Base-by-base conservation (phyloP, 2,113 vertebrate genomes). In the Hylia prasina region DNA sequence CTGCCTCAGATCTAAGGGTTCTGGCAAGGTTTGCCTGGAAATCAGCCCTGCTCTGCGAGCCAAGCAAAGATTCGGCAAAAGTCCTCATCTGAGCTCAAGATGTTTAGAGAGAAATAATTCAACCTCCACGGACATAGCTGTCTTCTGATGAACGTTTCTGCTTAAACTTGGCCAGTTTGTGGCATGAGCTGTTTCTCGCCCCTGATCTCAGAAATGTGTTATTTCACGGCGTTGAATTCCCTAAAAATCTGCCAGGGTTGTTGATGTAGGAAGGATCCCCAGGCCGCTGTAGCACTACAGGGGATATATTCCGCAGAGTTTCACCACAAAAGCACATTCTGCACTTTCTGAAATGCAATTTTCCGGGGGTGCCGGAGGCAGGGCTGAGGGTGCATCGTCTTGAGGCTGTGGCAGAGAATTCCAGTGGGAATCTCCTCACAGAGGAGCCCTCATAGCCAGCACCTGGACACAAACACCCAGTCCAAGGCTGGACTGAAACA, bases 261-360 rank as follows among this genome's bases (percentile, higher is more conserved):
- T 51, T 51, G 37, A 68, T 35, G 30, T 0, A 78, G 28, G 28
- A 64, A 65, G 57, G 53, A 15, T 17, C 48, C 28, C 10, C 33
- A 15, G 2, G 9, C 22, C 28, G 6, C 2, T 0, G 0, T 14
- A 66, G 27, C 2, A 0, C 21, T 22, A 2, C 3, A 5, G 13
- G 1, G 2, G 47, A 12, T 3, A 11, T 60, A 4, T 19, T 66
- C 13, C 77, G 71, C 14, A 1, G 54, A 35, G 47, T 40, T 75
- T 47, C n/a, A 12, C 44, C 23, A 10, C 18, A 19, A 11, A 64
- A 50, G 7, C 21, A 3, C 53, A 8, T 25, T 31, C 31, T 11
- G 65, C 0, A 1, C 16, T 58, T 31, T 37, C 21, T 31, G 31
- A 58, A 66, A 31, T 18, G 10, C 2, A 1, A 0, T 35, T 60